A percentile compares a stretch with the other conserved stretches of the same genome.
Conservation (phyloP, 2,797 vertebrate genomes). For the Fistularia tabacaria region DNA sequence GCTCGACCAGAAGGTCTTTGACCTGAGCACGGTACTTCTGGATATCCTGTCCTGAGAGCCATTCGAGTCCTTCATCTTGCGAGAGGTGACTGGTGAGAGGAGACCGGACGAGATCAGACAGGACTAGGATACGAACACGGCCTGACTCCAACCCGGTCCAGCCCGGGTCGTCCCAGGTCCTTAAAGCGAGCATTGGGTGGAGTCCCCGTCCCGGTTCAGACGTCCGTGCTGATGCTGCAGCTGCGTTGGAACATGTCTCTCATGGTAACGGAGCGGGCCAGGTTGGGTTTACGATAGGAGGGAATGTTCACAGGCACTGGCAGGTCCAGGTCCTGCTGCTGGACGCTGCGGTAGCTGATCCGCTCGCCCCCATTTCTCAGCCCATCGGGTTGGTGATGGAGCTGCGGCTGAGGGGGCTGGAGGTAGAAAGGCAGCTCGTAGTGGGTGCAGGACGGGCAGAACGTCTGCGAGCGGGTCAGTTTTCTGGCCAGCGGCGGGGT, state of each 20-base stretch:
- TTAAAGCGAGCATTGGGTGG: conserved; percentile 1
- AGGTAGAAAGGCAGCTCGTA: conserved; percentile 94
- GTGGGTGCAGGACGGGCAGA: conserved; percentile 86
- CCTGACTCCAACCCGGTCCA: conserved; percentile 23
- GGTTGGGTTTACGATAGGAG: conserved; percentile 87
- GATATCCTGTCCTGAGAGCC: conserved; percentile 64
- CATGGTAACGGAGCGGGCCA: conserved; percentile 91
- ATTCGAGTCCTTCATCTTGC: conserved; percentile 45
- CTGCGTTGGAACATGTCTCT: conserved; percentile 92
- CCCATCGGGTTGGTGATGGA: conserved; percentile 78
- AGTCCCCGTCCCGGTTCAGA: conserved; percentile 68
- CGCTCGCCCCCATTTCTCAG: conserved; percentile 87
- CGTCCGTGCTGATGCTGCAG: conserved; percentile 96
- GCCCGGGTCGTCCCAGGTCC: conserved; percentile 7
- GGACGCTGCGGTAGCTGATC: conserved; percentile 82
- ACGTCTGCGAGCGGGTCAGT: conserved; percentile 77
- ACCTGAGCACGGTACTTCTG: conserved; percentile 48
- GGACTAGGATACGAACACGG: conserved; percentile 36
- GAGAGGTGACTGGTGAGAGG: conserved; percentile 31
- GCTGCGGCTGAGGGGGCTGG: conserved; percentile 75
- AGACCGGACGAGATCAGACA: conserved; percentile 28
- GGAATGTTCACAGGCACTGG: conserved; percentile 72
- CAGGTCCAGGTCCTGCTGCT: conserved; percentile 86
- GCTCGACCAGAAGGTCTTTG: conserved; percentile 41
- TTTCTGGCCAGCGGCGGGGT: conserved; percentile 82